Evolutionary conservation across 1,140 invertebrate genomes (phyloP).

Genomic region (Pseudomyrmex gracilis): DNA sequence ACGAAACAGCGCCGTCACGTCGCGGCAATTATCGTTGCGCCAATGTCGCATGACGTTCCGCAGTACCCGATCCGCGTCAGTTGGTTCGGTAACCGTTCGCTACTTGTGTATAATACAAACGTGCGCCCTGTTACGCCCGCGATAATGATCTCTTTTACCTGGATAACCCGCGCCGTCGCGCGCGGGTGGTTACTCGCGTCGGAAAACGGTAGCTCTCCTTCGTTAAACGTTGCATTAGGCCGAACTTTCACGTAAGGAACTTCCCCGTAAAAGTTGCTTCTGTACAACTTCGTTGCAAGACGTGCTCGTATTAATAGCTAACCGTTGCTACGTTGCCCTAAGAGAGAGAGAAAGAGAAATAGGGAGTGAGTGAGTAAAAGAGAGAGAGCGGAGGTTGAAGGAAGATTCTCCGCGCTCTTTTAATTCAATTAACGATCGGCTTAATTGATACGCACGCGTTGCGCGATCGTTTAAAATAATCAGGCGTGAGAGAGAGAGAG

Average conservation of each 20-base stretch:
- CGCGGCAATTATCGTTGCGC: slow-evolving; percentile 73
- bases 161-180: neutral
- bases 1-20: slow-evolving; percentile 74
- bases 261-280: neutral
- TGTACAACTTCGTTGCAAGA: slow-evolving; percentile 6
- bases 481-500: neutral
- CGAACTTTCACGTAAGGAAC: slow-evolving; percentile 31
- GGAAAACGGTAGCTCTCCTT: slow-evolving; percentile 1
- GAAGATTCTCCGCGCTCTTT: neutral
- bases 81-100: slow-evolving; percentile 35
- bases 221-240: slow-evolving; percentile 4
- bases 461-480: slow-evolving; percentile 17
- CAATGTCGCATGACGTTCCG: slow-evolving; percentile 60
- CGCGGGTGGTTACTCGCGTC: slow-evolving; percentile 16
- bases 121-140: slow-evolving; percentile 31
- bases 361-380: too few relatives aligned
- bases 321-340: neutral
- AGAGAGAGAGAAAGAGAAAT: too few relatives aligned
- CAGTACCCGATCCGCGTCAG: slow-evolving; percentile 48
- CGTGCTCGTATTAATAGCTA: slow-evolving; percentile 1
- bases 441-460: slow-evolving; percentile 9
- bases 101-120: slow-evolving; percentile 52
- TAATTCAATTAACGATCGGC: slow-evolving; percentile 37
- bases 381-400: neutral
- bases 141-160: slow-evolving; percentile 62